Percentiles rank a stretch among this genome's conserved stretches.
These are phyloP conservation scores for Caenorhabditis virilis DNA, from an alignment of 2,888 invertebrate species.

Conservation along the genomic window DNA sequence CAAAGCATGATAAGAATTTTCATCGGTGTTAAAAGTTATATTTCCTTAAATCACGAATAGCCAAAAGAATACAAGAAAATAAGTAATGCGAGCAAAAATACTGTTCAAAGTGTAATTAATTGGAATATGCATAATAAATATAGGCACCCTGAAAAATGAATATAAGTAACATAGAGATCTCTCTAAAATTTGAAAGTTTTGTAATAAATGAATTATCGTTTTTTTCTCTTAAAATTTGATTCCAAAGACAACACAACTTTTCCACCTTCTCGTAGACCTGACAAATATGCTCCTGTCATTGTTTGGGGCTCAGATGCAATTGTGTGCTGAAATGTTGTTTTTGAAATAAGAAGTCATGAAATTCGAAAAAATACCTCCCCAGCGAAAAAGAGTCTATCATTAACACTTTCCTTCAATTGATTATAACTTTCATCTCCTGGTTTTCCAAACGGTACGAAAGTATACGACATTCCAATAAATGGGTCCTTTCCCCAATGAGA, in stretches of 20 bases:
- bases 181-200: neutral
- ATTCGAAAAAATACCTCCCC: slow-evolving; percentile 70
- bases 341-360: neutral
- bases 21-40: too few relatives aligned
- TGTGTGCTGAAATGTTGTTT: slow-evolving; percentile 7
- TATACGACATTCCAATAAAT: slow-evolving; percentile 70
- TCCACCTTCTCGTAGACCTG: slow-evolving; percentile 70
- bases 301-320: slow-evolving; percentile 69
- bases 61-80: too few relatives aligned
- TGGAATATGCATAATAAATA: too few relatives aligned
- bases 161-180: too few relatives aligned
- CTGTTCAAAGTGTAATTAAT: too few relatives aligned
- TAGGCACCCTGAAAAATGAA: too few relatives aligned
- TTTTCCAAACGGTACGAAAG: slow-evolving; percentile 70
- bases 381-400: slow-evolving; percentile 71
- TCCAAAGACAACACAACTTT: slow-evolving; percentile 38
- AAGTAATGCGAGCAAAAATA: too few relatives aligned
- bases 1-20: too few relatives aligned
- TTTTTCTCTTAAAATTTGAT: neutral
- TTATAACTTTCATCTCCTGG: slow-evolving; percentile 69
- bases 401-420: slow-evolving; percentile 69
- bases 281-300: slow-evolving; percentile 71
- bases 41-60: too few relatives aligned
- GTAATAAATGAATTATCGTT: neutral
- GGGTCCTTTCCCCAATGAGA: slow-evolving; percentile 70